Percentiles rank a stretch among this genome's conserved stretches.
These are phyloP conservation scores for Amphipyra tragopoginis DNA, from an alignment of 2,888 invertebrate species.

Conservation along the genomic window DNA sequence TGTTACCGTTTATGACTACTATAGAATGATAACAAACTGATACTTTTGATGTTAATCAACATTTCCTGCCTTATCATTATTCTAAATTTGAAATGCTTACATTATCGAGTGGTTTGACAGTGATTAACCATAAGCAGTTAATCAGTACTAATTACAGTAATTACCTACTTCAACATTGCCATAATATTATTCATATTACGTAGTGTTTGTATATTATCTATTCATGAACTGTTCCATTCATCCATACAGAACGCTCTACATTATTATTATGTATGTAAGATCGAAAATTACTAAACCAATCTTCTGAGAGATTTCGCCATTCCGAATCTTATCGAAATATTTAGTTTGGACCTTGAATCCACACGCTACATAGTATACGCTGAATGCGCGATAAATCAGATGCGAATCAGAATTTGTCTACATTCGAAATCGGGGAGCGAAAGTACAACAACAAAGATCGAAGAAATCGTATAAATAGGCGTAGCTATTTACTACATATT, in stretches of 20 bases:
- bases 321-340: constrained; percentile 1
- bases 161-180: too few relatives aligned
- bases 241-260: too few relatives aligned
- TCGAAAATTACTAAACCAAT: constrained; percentile 1
- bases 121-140: too few relatives aligned
- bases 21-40: neutral
- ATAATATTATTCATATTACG: too few relatives aligned
- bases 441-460: constrained; percentile 25
- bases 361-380: constrained; percentile 2
- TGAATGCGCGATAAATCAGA: constrained; percentile 13
- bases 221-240: too few relatives aligned
- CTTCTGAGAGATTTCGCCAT: neutral
- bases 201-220: too few relatives aligned
- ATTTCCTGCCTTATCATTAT: neutral
- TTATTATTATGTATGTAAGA: too few relatives aligned
- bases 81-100: neutral
- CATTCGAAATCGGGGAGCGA: constrained; percentile 26
- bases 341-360: constrained; percentile 8
- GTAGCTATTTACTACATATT: constrained; percentile 21
- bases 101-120: too few relatives aligned
- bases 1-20: neutral
- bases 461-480: constrained; percentile 8
- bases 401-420: constrained; percentile 14
- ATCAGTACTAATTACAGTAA: too few relatives aligned
- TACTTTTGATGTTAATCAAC: neutral